Conservation (phyloP, 1,140 invertebrate species). For the Whitmania pigra region DNA sequence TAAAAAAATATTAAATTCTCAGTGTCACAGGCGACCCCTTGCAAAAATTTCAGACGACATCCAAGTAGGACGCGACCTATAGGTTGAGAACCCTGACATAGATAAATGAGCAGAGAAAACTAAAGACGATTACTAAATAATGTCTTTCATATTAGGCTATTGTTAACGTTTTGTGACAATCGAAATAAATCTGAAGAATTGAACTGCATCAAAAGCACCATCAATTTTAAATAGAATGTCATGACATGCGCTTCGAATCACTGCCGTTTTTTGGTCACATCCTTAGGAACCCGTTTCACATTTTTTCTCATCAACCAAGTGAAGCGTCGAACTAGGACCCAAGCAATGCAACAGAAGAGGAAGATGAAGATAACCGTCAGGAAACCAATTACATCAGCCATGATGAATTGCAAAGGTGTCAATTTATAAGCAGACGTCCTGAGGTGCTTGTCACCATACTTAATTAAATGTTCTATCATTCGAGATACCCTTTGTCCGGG, state of each 20-base stretch:
- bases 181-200: too few species aligned
- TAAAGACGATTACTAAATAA: too few species aligned
- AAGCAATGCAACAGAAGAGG: neutral
- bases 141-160: too few species aligned
- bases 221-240: neutral
- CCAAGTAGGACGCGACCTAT: too few species aligned
- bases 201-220: too few species aligned
- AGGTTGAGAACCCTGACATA: too few species aligned
- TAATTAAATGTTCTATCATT: neutral
- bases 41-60: too few species aligned
- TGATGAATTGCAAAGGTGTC: neutral
- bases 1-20: too few species aligned
- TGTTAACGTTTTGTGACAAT: too few species aligned
- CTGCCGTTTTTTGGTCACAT: neutral
- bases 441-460: constrained; percentile 8
- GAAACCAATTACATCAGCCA: neutral
- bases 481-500: neutral
- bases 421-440: neutral
- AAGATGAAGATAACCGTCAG: neutral
- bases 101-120: too few species aligned
- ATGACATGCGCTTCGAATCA: too few species aligned
- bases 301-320: neutral
- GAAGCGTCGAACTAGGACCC: neutral
- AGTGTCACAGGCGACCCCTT: too few species aligned
- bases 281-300: neutral